Conservation (phyloP, 2,888 invertebrate genomes). For the Polia nebulosa region DNA sequence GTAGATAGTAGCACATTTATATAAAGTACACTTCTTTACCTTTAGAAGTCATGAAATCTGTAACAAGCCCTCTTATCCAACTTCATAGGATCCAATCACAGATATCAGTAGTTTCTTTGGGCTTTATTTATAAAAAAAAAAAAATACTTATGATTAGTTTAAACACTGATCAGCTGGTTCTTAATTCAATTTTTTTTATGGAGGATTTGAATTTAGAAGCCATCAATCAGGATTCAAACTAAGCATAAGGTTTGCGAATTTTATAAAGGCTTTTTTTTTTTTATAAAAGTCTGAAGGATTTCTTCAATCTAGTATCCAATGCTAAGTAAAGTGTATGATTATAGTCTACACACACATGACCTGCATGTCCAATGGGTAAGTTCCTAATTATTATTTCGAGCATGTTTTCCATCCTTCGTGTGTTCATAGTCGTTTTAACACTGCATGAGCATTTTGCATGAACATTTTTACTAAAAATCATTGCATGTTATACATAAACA, state of each 20-base stretch:
- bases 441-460: conserved; percentile 58
- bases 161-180: too few species aligned
- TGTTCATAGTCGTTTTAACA: conserved; percentile 45
- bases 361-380: conserved; percentile 80
- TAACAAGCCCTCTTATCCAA: background rate
- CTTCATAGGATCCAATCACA: background rate
- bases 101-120: conserved; percentile 6
- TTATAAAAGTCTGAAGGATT: too few species aligned
- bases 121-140: too few species aligned
- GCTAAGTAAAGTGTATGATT: conserved; percentile 51
- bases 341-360: conserved; percentile 63
- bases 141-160: too few species aligned
- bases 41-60: background rate
- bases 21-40: background rate
- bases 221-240: too few species aligned
- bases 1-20: background rate
- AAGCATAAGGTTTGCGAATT: too few species aligned
- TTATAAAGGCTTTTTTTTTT: too few species aligned
- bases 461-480: conserved; percentile 36
- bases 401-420: conserved; percentile 65
- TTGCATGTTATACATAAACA: conserved; percentile 41
- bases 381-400: conserved; percentile 74
- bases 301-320: conserved; percentile 14
- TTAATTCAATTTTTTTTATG: too few species aligned
- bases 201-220: too few species aligned